Base-by-base conservation (phyloP, 2,888 invertebrate species). In the Acrobeloides nanus region DNA sequence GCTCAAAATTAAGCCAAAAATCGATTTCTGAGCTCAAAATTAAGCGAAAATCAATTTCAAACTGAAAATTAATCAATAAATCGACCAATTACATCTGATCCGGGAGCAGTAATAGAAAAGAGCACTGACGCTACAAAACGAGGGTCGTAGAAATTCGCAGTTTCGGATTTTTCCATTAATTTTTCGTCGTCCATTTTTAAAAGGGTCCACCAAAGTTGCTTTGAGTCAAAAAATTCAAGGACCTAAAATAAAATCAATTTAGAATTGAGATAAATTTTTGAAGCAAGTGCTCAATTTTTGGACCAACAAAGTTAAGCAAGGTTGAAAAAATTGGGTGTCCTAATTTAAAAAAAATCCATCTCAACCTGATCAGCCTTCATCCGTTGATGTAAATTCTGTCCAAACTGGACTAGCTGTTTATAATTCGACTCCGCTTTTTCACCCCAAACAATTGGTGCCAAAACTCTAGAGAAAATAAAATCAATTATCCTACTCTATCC, bases 361-460 rank as follows among this genome's bases (percentile, higher is more conserved):
- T n/a, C 42, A 15, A 61, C 64, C 44, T 61, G 53, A 48, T 62
- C 55, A 4, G 59, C 53, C 4, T 55, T 46, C 4, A 60, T 46
- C 52, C 56, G 51, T 25, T 58, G 55, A 33, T 64, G 64, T 21
- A 64, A 48, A 40, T 51, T 44, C 4, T 49, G 40, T 18, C 64
- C 64, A 41, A 60, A 48, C 21, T 47, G 51, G n/a, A 46, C 34
- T 45, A 64, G 38, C 27, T 58, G 55, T 1, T 55, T 53, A 37
- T 64, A 64, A 29, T 64, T 59, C 17, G 50, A 52, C 10, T 37
- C 42, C 1, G 59, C 48, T 10, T 46, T 38, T 20, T 43, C 38
- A 27, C 61, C 64, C 39, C 56, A 64, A 4, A 62, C 56, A 5
- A 62, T 39, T 3, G 64, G 62, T n/a, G n/a, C n/a, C n/a, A n/a